These are phyloP conservation scores for Lagopus leucura DNA, from an alignment of 2,113 vertebrate genomes.

Conservation along the genomic window DNA sequence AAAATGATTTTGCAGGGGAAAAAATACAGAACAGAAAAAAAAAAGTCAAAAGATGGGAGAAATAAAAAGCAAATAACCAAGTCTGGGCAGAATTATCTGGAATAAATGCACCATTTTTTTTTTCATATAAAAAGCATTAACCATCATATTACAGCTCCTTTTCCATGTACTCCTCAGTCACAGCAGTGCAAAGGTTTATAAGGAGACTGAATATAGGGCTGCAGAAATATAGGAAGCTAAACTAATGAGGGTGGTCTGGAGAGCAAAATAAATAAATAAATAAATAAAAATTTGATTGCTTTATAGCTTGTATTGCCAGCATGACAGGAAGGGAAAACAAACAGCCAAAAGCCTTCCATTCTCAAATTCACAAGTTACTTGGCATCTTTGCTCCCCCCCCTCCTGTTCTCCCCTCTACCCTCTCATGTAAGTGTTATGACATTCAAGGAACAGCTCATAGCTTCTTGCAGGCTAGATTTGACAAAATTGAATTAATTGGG, in stretches of 20 bases:
- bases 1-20: not conserved
- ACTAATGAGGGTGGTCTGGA: not conserved
- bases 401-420: not conserved
- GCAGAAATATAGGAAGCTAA: not conserved
- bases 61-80: not conserved
- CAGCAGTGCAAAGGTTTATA: not conserved
- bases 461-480: slow-evolving; percentile 34
- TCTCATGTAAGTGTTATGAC: not conserved
- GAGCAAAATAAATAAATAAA: not conserved
- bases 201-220: not conserved
- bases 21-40: not conserved
- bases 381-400: not conserved
- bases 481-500: slow-evolving; percentile 65
- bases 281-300: not conserved
- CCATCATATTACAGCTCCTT: not conserved
- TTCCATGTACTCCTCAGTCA: not conserved
- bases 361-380: not conserved
- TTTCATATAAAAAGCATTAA: not conserved
- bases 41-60: not conserved
- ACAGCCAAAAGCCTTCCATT: not conserved
- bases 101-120: fast-evolving
- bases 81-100: not conserved
- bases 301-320: not conserved
- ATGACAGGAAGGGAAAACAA: not conserved
- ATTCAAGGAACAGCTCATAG: not conserved